Evolutionary conservation across 1,140 invertebrate genomes (phyloP), one percentile per base, ranked within the genome.

Genomic region (Apocrypta bakeri): DNA sequence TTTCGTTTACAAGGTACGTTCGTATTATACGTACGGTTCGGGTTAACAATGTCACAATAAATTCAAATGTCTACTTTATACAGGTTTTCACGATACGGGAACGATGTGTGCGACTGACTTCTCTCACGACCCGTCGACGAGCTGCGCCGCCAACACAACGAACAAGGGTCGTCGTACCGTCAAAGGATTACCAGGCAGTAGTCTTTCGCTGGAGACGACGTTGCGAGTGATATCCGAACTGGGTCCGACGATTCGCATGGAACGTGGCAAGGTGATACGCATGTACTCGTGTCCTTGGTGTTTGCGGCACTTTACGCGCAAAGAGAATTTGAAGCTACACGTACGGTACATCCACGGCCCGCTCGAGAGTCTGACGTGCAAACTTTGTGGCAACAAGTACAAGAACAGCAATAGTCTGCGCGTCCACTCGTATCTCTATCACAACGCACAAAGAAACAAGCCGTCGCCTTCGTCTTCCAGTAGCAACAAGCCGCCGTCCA

Each of bases 381-480:
- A 91, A 82, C 88, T 91, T 48, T 92, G 92, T 84, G 91, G 90
- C 48, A 92, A 92, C 85, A 92, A 91, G 86, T 92, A 92, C 85
- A 92, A 92, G 79, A 93, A 92, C 81, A 91, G 91, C 81, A 93
- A 93, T 79, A 92, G 92, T 85, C 87, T 93, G 79, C 92, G 92
- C 79, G 92, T 93, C 75, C 92, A 93, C 86, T 91, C 92, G 83
- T 93, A 92, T 81, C 90, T 93, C 40, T 93, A 93, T 86, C 92
- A 92, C 83, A 92, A 92, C 72, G 86, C 90, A 8, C 91, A 90
- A 71, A 87, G 91, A 63, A 89, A 90, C 78, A 92, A 92, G n/a
- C 64, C 72, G 9, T 75, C 82, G 76, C 7, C 76, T 21, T 29
- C 81, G 68, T 63, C 75, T 2, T 69, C 75, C n/a, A n/a, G 17